phyloP scores from a whole-genome alignment of 35 echinoderm and acorn worm genomes.

The Apostichopus parvimensis region DNA sequence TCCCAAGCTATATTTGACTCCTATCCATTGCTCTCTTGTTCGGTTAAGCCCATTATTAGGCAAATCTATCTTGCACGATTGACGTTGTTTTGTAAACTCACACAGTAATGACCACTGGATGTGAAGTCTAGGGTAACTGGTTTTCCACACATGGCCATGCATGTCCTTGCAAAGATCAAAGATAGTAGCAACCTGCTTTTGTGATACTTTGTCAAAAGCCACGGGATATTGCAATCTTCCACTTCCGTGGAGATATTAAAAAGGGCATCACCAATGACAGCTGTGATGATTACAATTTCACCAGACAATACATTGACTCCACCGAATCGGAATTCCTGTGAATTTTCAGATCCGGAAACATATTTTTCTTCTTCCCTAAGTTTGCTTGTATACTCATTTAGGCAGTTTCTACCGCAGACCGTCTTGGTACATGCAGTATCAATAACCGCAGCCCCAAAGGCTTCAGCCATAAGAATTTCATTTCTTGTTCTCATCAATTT shows the following conservation, averaged over 20 bases:
- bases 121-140: slow-evolving; percentile 2
- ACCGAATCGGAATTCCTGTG: too few relatives aligned
- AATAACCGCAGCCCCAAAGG: slow-evolving; percentile 35
- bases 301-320: too few relatives aligned
- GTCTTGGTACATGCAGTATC: slow-evolving; percentile 48
- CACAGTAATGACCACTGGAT: background rate
- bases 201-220: slow-evolving; percentile 35
- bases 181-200: slow-evolving; percentile 8
- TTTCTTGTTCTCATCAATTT: background rate
- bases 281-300: too few relatives aligned
- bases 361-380: background rate
- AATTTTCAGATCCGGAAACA: background rate
- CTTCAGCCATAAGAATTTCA: slow-evolving; percentile 30
- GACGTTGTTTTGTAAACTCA: background rate
- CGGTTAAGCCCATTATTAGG: background rate
- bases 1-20: background rate
- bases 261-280: too few relatives aligned
- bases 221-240: slow-evolving; percentile 2
- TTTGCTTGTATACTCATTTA: slow-evolving; percentile 5
- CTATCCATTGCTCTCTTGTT: background rate
- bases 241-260: background rate
- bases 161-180: slow-evolving; percentile 18
- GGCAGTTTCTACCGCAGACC: background rate
- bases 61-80: background rate
- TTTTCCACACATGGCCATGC: slow-evolving; percentile 23